A percentile compares a stretch with the other conserved stretches of the same genome.
phyloP scores from a whole-genome alignment of 1,140 invertebrate species.

The Eurytemora carolleeae region DNA sequence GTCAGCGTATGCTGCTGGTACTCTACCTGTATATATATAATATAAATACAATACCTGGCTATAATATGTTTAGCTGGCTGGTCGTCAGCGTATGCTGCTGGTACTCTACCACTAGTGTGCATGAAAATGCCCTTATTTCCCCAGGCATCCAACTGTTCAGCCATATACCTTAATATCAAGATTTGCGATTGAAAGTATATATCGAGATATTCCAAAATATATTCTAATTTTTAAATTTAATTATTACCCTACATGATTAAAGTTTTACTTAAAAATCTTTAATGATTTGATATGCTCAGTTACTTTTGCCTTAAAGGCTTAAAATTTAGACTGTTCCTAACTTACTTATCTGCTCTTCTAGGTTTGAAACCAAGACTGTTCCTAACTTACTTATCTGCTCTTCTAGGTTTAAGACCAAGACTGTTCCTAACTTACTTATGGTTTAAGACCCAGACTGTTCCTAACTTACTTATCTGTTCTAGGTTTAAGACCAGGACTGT shows the following conservation, averaged over 20 bases:
- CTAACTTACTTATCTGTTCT: too few species aligned
- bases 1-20: too few species aligned
- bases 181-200: background rate
- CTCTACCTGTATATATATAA: too few species aligned
- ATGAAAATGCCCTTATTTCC: background rate
- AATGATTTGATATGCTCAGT: background rate
- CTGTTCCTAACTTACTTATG: too few species aligned
- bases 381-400: too few species aligned
- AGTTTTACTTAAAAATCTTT: background rate
- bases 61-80: too few species aligned
- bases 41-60: too few species aligned
- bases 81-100: background rate
- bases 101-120: background rate
- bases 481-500: too few species aligned
- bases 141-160: background rate
- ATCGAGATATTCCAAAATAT: background rate
- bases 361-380: too few species aligned
- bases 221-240: background rate
- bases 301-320: background rate
- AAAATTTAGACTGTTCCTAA: background rate
- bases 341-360: too few species aligned
- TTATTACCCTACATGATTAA: background rate
- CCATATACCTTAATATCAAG: background rate
- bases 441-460: background rate
- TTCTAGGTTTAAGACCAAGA: too few species aligned